phyloP scores from a whole-genome alignment of 2,888 invertebrate genomes.

The Pollenia angustigena region DNA sequence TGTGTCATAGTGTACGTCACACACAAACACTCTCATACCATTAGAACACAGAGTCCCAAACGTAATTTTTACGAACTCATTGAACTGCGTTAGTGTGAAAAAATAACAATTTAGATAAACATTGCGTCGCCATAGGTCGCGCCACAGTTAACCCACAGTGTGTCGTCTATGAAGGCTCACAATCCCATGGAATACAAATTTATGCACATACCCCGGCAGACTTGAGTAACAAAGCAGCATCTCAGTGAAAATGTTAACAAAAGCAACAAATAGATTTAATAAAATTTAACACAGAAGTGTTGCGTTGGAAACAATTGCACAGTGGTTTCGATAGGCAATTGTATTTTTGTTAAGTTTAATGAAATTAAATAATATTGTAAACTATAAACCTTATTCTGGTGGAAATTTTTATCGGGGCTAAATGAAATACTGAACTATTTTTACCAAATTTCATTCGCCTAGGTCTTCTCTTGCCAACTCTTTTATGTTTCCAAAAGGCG shows the following conservation, averaged over 20 bases:
- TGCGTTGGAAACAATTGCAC: background rate
- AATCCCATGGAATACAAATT: slow-evolving; percentile 1
- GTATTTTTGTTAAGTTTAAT: no score
- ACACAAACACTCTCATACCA: slow-evolving; percentile 12
- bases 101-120: slow-evolving; percentile 85
- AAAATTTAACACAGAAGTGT: slow-evolving; percentile 49
- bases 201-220: slow-evolving; percentile 13
- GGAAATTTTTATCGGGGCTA: no score
- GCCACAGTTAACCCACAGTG: slow-evolving; percentile 71
- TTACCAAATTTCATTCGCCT: no score
- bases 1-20: background rate
- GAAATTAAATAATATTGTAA: no score
- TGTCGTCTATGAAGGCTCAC: slow-evolving; percentile 56
- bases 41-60: slow-evolving; percentile 82
- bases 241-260: slow-evolving; percentile 43
- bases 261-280: slow-evolving; percentile 56
- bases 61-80: slow-evolving; percentile 84
- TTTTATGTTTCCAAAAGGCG: no score
- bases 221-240: background rate
- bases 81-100: slow-evolving; percentile 84
- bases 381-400: no score
- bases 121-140: slow-evolving; percentile 79
- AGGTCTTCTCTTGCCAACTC: no score
- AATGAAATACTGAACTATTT: no score
- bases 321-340: background rate